Base-by-base conservation (phyloP, 2,888 invertebrate genomes). In the Poecilus cupreus region DNA sequence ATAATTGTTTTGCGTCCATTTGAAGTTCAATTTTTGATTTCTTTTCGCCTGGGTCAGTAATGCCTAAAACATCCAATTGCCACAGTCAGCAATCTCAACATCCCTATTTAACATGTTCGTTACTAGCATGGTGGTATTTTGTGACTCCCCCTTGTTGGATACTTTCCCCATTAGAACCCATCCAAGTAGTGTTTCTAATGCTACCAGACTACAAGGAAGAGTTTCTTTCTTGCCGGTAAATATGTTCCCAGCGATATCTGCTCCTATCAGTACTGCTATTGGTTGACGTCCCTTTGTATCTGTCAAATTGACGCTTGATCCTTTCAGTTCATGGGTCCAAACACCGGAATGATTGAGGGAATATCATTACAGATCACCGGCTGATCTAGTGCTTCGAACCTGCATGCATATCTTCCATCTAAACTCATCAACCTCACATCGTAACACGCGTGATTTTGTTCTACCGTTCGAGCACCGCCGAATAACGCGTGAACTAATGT, bases 41-140 rank as follows among this genome's bases (percentile, higher is more conserved):
- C 10, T 72, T 85, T 74, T 85, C 84, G 0, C 84, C 70, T 0
- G 86, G 86, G 79, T 87, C 86, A 5, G n/a, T n/a, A n/a, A n/a
- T n/a, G n/a, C n/a, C n/a, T n/a, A n/a, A n/a, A n/a, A n/a, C n/a
- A n/a, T n/a, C n/a, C n/a, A n/a, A n/a, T n/a, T n/a, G n/a, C n/a
- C n/a, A n/a, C n/a, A n/a, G n/a, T n/a, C n/a, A 0, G 84, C 83
- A 2, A 87, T 82, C 6, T 83, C 82, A 18, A 83, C 84, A n/a
- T 83, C 72, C 18, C 75, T 70, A 24, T 77, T 54, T 32, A 77
- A 43, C 54, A 74, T 16, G 26, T 70, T 74, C 3, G 74, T 54
- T 16, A n/a, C n/a, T n/a, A n/a, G n/a, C n/a, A n/a, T n/a, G n/a
- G n/a, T n/a, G n/a, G n/a, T n/a, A n/a, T n/a, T 46, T 4, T 60